These are phyloP conservation scores for Plecturocebus donacophilus DNA, from an alignment of 2,113 vertebrate genomes.

Conservation along the genomic window DNA sequence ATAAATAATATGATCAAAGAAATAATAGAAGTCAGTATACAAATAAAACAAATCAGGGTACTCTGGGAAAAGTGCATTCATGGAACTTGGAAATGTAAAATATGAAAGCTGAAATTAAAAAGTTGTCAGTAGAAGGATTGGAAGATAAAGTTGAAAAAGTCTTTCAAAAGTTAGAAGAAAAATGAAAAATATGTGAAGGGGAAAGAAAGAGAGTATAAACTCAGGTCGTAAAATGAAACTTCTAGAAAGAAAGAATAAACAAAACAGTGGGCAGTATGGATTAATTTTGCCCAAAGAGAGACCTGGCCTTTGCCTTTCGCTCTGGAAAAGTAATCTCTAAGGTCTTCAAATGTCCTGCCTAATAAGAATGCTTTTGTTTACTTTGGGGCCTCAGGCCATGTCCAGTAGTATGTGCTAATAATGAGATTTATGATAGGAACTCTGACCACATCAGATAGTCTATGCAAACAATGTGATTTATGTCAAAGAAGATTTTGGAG, in stretches of 20 bases:
- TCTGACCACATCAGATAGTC: not conserved
- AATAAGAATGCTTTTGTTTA: not conserved
- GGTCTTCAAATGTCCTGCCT: not conserved
- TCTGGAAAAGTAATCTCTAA: not conserved
- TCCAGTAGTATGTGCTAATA: not conserved
- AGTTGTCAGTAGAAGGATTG: not conserved
- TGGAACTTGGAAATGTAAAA: not conserved
- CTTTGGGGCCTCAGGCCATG: not conserved
- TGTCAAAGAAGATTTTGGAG: not conserved
- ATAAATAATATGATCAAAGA: not conserved
- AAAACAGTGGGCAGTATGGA: not conserved
- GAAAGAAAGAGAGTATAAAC: not conserved
- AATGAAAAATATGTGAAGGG: not conserved
- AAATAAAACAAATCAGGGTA: not conserved
- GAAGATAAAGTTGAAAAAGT: not conserved
- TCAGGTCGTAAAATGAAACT: not conserved
- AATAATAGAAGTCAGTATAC: not conserved
- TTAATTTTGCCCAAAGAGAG: not conserved
- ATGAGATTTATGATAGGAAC: not conserved
- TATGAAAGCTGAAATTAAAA: not conserved
- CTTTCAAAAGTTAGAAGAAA: not conserved
- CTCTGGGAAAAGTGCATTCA: not conserved
- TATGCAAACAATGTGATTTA: not conserved
- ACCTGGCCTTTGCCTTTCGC: not conserved
- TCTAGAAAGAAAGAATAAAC: not conserved